Evolutionary conservation across 2,888 invertebrate species (phyloP).

Genomic region (Cryptocephalus primarius): DNA sequence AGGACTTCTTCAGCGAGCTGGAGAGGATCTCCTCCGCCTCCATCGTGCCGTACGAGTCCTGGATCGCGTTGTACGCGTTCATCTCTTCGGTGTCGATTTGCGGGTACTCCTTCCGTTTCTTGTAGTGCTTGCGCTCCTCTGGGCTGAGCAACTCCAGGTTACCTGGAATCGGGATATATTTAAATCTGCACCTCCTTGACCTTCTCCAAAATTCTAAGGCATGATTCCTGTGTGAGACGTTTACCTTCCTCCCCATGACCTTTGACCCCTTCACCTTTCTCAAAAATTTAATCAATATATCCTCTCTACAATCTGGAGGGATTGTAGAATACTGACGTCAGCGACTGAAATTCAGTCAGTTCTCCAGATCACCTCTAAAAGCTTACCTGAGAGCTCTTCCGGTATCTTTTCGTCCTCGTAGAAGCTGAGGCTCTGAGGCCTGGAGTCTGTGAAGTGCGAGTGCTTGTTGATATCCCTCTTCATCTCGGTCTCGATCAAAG

Average conservation of each 20-base stretch:
- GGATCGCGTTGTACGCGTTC: constrained; percentile 35
- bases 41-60: constrained; percentile 28
- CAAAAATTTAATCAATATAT: too few relatives aligned
- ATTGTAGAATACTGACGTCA: too few relatives aligned
- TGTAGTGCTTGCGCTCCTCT: constrained; percentile 35
- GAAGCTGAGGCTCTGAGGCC: constrained; percentile 38
- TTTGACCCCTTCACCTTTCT: too few relatives aligned
- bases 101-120: constrained; percentile 30
- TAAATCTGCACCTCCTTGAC: too few relatives aligned
- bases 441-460: constrained; percentile 35
- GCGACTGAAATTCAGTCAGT: too few relatives aligned
- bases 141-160: constrained; percentile 36
- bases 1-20: constrained; percentile 29
- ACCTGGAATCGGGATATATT: constrained; percentile 14
- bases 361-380: too few relatives aligned
- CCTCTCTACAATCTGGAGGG: too few relatives aligned
- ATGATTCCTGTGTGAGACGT: too few relatives aligned
- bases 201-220: too few relatives aligned
- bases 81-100: constrained; percentile 34
- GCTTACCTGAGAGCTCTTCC: constrained; percentile 33
- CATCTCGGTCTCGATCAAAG: constrained; percentile 35
- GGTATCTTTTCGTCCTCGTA: constrained; percentile 38
- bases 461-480: constrained; percentile 34
- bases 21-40: constrained; percentile 30
- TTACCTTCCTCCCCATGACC: too few relatives aligned